Base-by-base conservation (phyloP, 2,888 invertebrate genomes). In the Polymixis flavicincta region DNA sequence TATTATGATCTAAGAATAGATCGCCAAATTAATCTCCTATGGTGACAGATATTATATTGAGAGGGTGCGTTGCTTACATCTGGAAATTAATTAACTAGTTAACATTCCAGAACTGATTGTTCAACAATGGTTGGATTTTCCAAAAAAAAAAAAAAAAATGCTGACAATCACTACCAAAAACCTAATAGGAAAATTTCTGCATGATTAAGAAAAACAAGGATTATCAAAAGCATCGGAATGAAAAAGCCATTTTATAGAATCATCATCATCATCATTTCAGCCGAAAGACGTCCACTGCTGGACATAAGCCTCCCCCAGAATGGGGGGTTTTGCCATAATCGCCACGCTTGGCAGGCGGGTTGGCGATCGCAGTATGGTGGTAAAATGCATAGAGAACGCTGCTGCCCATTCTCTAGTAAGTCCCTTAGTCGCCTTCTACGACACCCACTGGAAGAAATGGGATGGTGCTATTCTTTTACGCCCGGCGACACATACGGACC, bases 41-140 rank as follows among this genome's bases (percentile, higher is more conserved):
- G 50, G 19, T 74, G 75, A 81, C 65, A 84, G 45, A 80, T 54
- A 32, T 69, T 63, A n/a, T 79, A 73, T 55, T 22, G 25, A 45
- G 60, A 68, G 74, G 74, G 84, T n/a, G 63, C 57, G 67, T 37
- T 61, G 32, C 28, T 32, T 65, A 14, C 65, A 66, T 14, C 59
- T 60, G 64, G 75, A 32, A 52, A 54, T 37, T 55, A 73, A 80
- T 65, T 48, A 73, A 80, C 60, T 48, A 25, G 13, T 8, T 22
- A 19, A 52, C 64, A 45, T 69, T 57, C 45, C 28, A 17, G 32
- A 61, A n/a, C 22, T 32, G 13, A 65, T 52, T 32, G 42, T 50
- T 78, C 3, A 11, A 19, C 19, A n/a, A 54, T 8, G 0, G 19
- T 1, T n/a, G 17, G 13, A 25, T 13, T 42, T 13, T 17, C 4